Evolutionary conservation across 2,888 invertebrate genomes (phyloP), one percentile per base, ranked within the genome.

Genomic region (Chironomus tentans): DNA sequence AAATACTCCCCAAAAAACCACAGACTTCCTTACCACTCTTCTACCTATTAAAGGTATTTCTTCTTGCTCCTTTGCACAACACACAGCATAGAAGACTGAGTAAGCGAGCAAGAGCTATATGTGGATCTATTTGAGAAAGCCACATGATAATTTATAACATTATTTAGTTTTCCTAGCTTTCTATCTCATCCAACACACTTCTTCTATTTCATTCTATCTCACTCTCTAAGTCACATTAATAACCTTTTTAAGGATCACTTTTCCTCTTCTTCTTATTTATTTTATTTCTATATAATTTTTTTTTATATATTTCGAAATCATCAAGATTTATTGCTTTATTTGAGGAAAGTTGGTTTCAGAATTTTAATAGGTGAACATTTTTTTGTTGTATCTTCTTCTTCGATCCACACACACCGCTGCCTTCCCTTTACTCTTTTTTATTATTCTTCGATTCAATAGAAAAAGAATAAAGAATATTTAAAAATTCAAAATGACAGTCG

Each of bases 291-390:
- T 13, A 18, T 1, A 15, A 15, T 2, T 56, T n/a, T 2, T 18
- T 15, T 56, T 15, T n/a, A n/a, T n/a, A 1, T 18, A 7, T 15
- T 18, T 56, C 18, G 65, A 65, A 65, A 65, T 46, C 61, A 75
- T 68, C 38, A 75, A 75, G 74, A 75, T 75, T 75, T 75, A 75
- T 75, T 68, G 68, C 74, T 75, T 75, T 75, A 75, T 75, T 68
- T 75, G 62, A 75, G 65, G 65, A 65, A 65, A 65, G 65, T 65
- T 24, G 24, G 65, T 13, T 18, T 56, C 56, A 56, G 24, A 65
- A 24, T 65, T 65, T 65, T 65, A 65, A 65, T 65, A 65, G 65
- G 24, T 65, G 24, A 24, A n/a, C 65, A 15, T 7, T 10, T 56
- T 56, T 18, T 56, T 56, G 4, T 56, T 15, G 18, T 18, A 18